Evolutionary conservation across 2,797 vertebrate genomes (phyloP).

Genomic region (Eutrigla gurnardus): DNA sequence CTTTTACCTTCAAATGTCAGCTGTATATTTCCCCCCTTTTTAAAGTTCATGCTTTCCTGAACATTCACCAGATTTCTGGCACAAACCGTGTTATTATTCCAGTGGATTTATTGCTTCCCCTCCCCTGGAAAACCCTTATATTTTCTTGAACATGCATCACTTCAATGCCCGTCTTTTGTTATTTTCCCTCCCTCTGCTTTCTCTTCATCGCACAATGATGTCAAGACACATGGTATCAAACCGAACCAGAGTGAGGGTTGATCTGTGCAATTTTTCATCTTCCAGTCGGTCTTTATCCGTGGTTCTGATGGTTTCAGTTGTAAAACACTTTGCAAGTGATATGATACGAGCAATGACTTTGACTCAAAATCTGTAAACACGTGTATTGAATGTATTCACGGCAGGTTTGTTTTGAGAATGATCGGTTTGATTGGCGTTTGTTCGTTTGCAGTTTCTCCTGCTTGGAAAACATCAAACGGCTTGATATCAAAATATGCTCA

Average conservation of each 20-base stretch:
- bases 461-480: neutral
- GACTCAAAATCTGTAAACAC: neutral
- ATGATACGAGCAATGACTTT: neutral
- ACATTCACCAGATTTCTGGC: conserved; percentile 5
- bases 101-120: conserved; percentile 44
- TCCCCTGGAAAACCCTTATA: neutral
- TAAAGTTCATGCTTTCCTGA: conserved; percentile 1
- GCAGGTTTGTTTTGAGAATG: neutral
- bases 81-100: conserved; percentile 34
- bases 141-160: conserved; percentile 34
- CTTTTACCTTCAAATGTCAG: neutral
- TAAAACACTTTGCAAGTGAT: neutral
- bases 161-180: conserved; percentile 19
- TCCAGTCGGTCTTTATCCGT: conserved; percentile 8
- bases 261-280: neutral
- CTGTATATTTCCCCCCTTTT: conserved; percentile 7
- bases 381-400: neutral
- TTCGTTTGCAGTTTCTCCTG: neutral
- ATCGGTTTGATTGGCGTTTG: neutral
- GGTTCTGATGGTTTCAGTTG: neutral
- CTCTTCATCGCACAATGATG: conserved; percentile 10
- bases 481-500: conserved; percentile 3
- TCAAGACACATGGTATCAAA: conserved; percentile 14
- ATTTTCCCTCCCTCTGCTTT: conserved; percentile 21
- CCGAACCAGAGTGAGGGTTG: conserved; percentile 9